phyloP scores from a whole-genome alignment of 2,888 invertebrate species.

The Laothoe populi region DNA sequence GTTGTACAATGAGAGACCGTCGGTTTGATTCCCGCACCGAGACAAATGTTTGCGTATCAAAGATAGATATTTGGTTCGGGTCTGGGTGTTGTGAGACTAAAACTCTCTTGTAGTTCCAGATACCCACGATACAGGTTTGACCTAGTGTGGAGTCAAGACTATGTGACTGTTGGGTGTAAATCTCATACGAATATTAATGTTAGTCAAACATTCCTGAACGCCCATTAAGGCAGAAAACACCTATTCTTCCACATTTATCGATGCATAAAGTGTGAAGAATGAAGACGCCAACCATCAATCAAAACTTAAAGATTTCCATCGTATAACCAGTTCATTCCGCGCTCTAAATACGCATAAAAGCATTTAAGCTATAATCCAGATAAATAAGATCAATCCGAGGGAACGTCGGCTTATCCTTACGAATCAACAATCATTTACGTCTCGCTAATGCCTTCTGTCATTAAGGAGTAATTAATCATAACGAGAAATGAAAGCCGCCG shows the following conservation, averaged over 20 bases:
- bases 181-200: no score
- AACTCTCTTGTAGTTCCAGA: no score
- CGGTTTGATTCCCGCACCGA: no score
- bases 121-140: no score
- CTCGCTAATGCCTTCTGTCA: slow-evolving; percentile 73
- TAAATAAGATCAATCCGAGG: slow-evolving; percentile 48
- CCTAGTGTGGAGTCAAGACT: no score
- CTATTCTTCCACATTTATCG: background rate
- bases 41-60: no score
- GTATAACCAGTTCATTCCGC: background rate
- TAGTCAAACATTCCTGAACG: background rate
- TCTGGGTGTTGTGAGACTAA: no score
- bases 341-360: background rate
- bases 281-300: background rate
- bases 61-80: no score
- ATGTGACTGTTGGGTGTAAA: no score
- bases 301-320: slow-evolving; percentile 12
- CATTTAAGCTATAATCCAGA: slow-evolving; percentile 29
- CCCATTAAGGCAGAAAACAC: background rate
- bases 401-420: slow-evolving; percentile 44
- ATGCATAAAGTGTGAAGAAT: slow-evolving; percentile 8
- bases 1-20: no score
- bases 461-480: slow-evolving; percentile 80
- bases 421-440: slow-evolving; percentile 72
- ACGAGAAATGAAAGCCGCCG: slow-evolving; percentile 55